Evolutionary conservation across 2,113 vertebrate species (phyloP).

Genomic region (Sceloporus undulatus): DNA sequence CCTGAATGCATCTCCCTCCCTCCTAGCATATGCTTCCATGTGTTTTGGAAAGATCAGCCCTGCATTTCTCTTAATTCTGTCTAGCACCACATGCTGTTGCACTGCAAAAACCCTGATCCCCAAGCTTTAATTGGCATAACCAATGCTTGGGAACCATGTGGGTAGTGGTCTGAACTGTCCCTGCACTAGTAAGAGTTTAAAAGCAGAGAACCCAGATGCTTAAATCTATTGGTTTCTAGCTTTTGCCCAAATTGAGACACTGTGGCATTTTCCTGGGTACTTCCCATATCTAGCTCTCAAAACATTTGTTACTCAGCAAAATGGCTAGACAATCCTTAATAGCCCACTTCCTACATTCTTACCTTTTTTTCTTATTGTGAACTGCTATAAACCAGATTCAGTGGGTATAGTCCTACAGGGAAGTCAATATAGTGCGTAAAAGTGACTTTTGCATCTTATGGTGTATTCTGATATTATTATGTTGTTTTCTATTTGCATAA

Average conservation of each 20-base stretch:
- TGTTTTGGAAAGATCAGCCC: not conserved
- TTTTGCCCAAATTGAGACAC: not conserved
- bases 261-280: not conserved
- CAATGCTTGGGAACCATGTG: not conserved
- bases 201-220: not conserved
- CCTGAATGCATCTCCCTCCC: not conserved
- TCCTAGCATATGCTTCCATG: not conserved
- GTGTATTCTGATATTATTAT: not conserved
- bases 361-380: not conserved
- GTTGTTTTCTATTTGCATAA: too few relatives aligned
- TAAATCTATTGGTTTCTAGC: not conserved
- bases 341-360: not conserved
- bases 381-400: not conserved
- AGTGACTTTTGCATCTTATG: not conserved
- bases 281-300: not conserved
- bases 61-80: not conserved
- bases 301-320: not conserved
- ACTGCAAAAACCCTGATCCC: not conserved
- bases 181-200: not conserved
- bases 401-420: not conserved
- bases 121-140: not conserved
- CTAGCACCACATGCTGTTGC: not conserved
- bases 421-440: not conserved
- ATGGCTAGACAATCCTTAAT: not conserved
- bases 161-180: not conserved